phyloP scores from a whole-genome alignment of 2,888 invertebrate species.

The Ophion ellenae region DNA sequence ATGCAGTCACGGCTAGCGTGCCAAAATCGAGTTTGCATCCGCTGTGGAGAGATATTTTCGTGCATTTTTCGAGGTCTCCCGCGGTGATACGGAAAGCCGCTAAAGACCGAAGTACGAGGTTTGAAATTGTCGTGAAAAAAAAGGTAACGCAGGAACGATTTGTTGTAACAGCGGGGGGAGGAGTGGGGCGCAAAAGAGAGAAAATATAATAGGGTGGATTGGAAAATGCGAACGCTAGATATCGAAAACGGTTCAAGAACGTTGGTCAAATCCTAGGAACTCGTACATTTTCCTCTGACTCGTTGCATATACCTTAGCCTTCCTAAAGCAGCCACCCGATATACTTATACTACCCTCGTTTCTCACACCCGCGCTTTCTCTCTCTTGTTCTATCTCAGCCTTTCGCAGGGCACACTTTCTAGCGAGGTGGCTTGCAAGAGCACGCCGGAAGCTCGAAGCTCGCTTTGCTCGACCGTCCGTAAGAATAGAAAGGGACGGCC shows the following conservation, averaged over 20 bases:
- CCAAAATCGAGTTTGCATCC: background rate
- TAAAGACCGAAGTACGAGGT: conserved; percentile 27
- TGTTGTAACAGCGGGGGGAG: background rate
- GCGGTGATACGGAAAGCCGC: background rate
- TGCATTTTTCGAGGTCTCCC: background rate
- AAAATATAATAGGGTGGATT: conserved; percentile 16
- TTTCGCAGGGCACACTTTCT: conserved; percentile 49
- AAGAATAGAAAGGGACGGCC: conserved; percentile 71
- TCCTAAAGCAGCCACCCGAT: conserved; percentile 25
- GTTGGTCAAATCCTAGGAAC: conserved; percentile 31
- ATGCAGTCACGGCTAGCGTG: background rate
- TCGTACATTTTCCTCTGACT: conserved; percentile 47
- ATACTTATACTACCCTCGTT: conserved; percentile 21
- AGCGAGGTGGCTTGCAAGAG: conserved; percentile 49
- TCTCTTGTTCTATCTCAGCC: conserved; percentile 1
- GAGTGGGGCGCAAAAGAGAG: background rate
- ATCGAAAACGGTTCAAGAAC: conserved; percentile 32
- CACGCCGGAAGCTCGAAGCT: conserved; percentile 73
- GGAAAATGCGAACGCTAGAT: conserved; percentile 57
- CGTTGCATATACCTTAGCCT: conserved; percentile 37
- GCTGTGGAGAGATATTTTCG: background rate
- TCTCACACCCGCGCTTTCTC: conserved; percentile 20
- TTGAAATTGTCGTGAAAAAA: conserved; percentile 4
- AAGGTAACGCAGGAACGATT: conserved; percentile 8
- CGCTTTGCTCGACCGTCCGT: conserved; percentile 73